These are phyloP conservation scores for Hydropotes inermis DNA, from an alignment of 2,113 vertebrate species.

Conservation along the genomic window DNA sequence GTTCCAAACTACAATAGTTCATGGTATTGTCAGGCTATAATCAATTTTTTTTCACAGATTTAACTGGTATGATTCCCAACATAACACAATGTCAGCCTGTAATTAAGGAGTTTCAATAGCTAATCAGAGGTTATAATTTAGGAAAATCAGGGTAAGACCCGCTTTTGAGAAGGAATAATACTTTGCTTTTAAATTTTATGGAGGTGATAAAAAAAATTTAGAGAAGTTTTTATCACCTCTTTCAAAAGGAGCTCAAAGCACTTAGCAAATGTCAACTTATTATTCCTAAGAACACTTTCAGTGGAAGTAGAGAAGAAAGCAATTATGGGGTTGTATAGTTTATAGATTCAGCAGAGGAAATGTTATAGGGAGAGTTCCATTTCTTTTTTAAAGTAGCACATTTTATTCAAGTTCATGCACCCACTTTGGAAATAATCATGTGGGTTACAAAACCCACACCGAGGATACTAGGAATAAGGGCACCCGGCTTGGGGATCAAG, in stretches of 20 bases:
- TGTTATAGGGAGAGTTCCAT: not conserved
- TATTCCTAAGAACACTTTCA: conserved; percentile 46
- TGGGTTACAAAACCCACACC: not conserved
- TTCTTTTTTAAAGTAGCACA: conserved; percentile 6
- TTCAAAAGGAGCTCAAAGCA: conserved; percentile 52
- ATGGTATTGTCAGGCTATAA: conserved; percentile 44
- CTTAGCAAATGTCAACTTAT: conserved; percentile 60
- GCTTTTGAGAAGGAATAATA: conserved; percentile 63
- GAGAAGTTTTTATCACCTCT: conserved; percentile 46
- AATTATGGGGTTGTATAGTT: conserved; percentile 47
- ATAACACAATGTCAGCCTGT: conserved; percentile 54
- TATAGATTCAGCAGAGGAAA: conserved; percentile 45
- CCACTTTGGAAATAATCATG: conserved; percentile 40
- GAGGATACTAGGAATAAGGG: not conserved
- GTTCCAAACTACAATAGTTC: conserved; percentile 26
- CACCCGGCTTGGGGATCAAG: not conserved
- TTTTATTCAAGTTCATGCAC: conserved; percentile 51
- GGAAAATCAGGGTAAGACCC: conserved; percentile 46
- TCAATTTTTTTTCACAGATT: conserved; percentile 58
- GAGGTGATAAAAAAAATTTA: conserved; percentile 67
- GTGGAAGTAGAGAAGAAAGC: conserved; percentile 40
- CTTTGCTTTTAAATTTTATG: conserved; percentile 66
- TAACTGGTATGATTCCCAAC: conserved; percentile 36
- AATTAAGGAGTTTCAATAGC: conserved; percentile 67
- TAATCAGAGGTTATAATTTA: conserved; percentile 72